Conservation (phyloP, 2,888 invertebrate species). For the Ellobium chinense region DNA sequence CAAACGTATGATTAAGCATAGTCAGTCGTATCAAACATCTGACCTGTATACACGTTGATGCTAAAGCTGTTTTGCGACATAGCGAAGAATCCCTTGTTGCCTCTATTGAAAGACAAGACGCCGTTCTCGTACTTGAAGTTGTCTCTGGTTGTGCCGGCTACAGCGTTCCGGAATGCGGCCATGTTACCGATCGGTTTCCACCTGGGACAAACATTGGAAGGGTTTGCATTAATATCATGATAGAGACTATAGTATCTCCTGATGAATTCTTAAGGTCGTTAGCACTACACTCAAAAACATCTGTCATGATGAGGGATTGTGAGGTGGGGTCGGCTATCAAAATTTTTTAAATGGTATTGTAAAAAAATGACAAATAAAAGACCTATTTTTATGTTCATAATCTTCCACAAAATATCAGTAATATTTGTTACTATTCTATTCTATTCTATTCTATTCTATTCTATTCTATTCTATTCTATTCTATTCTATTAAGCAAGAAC, state of each 20-base stretch:
- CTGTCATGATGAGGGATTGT: background rate
- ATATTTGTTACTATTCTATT: too few species aligned
- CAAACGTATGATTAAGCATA: background rate
- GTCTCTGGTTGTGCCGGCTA: conserved; percentile 61
- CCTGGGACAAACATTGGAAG: too few species aligned
- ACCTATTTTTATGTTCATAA: too few species aligned
- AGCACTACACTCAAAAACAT: background rate
- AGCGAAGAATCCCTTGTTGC: conserved; percentile 75
- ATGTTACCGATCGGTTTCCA: conserved; percentile 75
- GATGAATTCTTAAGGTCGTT: background rate
- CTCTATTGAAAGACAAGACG: conserved; percentile 73
- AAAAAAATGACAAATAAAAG: too few species aligned
- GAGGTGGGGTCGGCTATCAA: too few species aligned
- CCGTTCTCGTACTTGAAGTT: conserved; percentile 66
- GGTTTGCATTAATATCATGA: too few species aligned
- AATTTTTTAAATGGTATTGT: too few species aligned
- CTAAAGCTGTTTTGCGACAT: conserved; percentile 72
- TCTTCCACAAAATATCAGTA: too few species aligned
- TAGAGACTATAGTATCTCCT: too few species aligned
- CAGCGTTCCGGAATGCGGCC: conserved; percentile 74
- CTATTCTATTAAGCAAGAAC: too few species aligned
- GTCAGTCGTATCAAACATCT: background rate
- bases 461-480: too few species aligned
- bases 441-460: too few species aligned
- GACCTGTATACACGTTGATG: conserved; percentile 68